Evolutionary conservation across 2,113 vertebrate species (phyloP).

Genomic region (Rhea pennata): DNA sequence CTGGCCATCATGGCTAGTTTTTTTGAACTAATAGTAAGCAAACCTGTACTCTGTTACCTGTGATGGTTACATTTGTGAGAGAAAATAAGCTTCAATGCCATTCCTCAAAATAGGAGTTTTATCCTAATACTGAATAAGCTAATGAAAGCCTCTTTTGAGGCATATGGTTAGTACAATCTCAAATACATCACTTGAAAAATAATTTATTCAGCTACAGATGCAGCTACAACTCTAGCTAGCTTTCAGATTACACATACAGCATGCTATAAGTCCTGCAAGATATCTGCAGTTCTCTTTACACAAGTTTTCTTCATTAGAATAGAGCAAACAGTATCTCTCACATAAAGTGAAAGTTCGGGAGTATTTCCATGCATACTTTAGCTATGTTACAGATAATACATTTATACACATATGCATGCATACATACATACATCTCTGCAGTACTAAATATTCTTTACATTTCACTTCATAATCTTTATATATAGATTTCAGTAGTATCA

Average conservation of each 20-base stretch:
- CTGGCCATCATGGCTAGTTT: not conserved
- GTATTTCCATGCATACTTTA: not conserved
- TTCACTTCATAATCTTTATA: not conserved
- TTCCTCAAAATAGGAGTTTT: conserved; percentile 27
- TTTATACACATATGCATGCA: too few relatives aligned
- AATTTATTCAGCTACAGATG: not conserved
- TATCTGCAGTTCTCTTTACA: not conserved
- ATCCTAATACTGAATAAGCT: conserved; percentile 54
- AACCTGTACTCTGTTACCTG: not conserved
- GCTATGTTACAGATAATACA: not conserved
- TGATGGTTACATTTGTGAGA: not conserved
- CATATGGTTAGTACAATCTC: not conserved
- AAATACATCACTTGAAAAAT: not conserved
- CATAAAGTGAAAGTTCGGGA: not conserved
- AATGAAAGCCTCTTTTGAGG: conserved; percentile 60
- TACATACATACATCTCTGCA: not conserved
- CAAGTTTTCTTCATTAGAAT: not conserved
- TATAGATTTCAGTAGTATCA: not conserved
- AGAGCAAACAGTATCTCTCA: not conserved
- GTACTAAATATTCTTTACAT: not conserved
- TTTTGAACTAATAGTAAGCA: not conserved
- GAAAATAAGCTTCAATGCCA: not conserved
- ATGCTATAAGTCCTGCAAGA: not conserved
- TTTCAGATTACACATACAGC: not conserved
- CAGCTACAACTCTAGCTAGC: not conserved